Conservation (phyloP, 2,113 vertebrate species). For the Hymenochirus boettgeri region DNA sequence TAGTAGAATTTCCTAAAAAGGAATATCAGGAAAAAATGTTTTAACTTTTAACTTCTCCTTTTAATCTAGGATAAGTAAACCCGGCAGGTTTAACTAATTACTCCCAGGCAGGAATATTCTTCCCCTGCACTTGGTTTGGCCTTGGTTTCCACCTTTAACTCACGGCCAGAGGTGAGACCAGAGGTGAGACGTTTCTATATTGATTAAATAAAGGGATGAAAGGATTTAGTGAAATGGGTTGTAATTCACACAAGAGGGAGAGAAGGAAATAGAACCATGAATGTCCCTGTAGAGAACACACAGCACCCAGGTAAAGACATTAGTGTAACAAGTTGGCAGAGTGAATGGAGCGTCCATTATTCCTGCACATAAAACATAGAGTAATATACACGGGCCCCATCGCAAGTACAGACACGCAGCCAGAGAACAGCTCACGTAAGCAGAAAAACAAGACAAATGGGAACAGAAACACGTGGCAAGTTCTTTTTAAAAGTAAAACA, state of each 20-base stretch:
- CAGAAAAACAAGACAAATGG: background rate
- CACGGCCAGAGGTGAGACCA: too few relatives aligned
- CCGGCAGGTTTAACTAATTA: too few relatives aligned
- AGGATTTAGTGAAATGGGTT: background rate
- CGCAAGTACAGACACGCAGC: conserved; percentile 25
- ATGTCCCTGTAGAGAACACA: conserved; percentile 7
- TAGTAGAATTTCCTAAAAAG: too few relatives aligned
- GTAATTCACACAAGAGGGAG: conserved; percentile 22
- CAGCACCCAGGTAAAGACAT: background rate
- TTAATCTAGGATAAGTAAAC: too few relatives aligned
- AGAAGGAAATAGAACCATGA: conserved; percentile 11
- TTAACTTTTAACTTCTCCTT: too few relatives aligned
- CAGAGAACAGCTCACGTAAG: background rate
- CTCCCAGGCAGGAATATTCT: too few relatives aligned
- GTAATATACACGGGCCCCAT: conserved; percentile 23
- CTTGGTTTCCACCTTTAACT: too few relatives aligned
- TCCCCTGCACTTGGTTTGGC: too few relatives aligned
- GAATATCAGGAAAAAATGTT: too few relatives aligned
- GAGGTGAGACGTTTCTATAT: too few relatives aligned
- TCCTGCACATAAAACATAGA: conserved; percentile 24
- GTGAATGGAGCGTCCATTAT: conserved; percentile 3
- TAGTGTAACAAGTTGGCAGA: background rate
- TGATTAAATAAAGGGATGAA: background rate
- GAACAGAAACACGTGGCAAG: background rate
- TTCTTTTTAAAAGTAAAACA: too few relatives aligned